phyloP scores from a whole-genome alignment of 2,888 invertebrate genomes.

The Caenorhabditis sp. region DNA sequence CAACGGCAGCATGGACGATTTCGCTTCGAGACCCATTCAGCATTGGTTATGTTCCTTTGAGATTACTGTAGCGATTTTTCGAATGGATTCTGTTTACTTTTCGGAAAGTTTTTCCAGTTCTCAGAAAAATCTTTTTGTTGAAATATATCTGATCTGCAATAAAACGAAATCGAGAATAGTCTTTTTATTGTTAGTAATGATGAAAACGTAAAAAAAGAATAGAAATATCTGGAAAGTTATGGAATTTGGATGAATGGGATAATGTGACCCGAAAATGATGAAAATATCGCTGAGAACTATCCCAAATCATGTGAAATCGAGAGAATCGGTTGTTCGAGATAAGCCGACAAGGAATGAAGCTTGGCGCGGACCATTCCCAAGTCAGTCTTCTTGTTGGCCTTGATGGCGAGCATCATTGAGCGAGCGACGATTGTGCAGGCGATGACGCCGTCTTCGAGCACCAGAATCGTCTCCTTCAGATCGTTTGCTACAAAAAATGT shows the following conservation, averaged over 20 bases:
- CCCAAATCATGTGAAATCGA: slow-evolving; percentile 35
- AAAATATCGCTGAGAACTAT: not conserved
- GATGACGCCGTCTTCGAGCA: slow-evolving; percentile 69
- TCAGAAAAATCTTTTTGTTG: not conserved
- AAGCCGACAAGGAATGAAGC: slow-evolving; percentile 63
- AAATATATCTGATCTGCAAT: not conserved
- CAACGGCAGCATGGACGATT: too few species aligned
- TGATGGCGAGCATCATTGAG: slow-evolving; percentile 58
- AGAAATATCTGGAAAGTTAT: not conserved
- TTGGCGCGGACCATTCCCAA: slow-evolving; percentile 72
- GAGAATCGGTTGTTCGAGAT: slow-evolving; percentile 69
- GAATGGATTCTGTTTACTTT: too few species aligned
- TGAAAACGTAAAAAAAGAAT: not conserved
- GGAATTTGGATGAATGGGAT: slow-evolving; percentile 35
- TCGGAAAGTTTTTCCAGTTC: too few species aligned
- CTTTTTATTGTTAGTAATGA: slow-evolving; percentile 31
- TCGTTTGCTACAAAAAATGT: slow-evolving; percentile 43
- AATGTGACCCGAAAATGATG: slow-evolving; percentile 1
- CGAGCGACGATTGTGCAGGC: slow-evolving; percentile 46
- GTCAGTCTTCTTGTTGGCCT: slow-evolving; percentile 61
- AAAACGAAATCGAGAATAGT: slow-evolving; percentile 8
- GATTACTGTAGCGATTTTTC: not conserved
- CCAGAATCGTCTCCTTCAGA: slow-evolving; percentile 68
- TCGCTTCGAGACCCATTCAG: not conserved
- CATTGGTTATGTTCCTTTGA: not conserved